Base-by-base conservation (phyloP, 2,888 invertebrate genomes). In the Lasioglossum pauxillum region DNA sequence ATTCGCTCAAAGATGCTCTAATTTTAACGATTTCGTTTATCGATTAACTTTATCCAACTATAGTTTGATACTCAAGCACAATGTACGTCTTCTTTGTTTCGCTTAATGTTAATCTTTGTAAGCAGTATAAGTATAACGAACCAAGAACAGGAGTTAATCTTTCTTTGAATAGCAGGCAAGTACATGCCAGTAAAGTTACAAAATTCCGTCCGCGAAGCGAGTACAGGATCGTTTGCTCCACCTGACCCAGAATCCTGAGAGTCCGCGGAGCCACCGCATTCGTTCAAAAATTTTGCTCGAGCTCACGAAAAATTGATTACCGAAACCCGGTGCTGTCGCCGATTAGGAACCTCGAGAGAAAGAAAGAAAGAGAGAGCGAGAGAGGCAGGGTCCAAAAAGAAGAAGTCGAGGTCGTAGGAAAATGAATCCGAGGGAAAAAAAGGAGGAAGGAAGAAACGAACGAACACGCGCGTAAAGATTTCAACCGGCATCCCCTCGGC, bases 391-490 rank as follows among this genome's bases (percentile, higher is more conserved):
- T 23, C 38, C 8, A 23, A 38, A 69, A 38, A n/a, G 53, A 46
- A 31, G n/a, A 38, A 57, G 74, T 8, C 19, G 31, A 31, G n/a
- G 16, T 23, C 23, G 35, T 41, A 49, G 38, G 53, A 49, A 60
- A 71, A 10, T 14, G 16, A 46, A 27, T 64, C 31, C 64, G 64
- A 53, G 23, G n/a, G 10, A 16, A 41, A 49, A 41, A 38, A 35
- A 44, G 41, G 19, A n/a, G 74, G 41, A 49, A 35, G 38, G 46
- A 71, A 75, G 35, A 78, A 73, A 75, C 49, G 75, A 72, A 73
- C 75, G 71, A 78, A 78, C 84, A 75, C 67, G 73, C 80, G 82
- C 77, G 76, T 88, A 88, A 88, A 89, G 90, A 88, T 85, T 85
- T 79, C 83, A 82, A 75, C 82, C 88, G 80, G 85, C 75, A 75